Base-by-base conservation (phyloP, 2,888 invertebrate species). In the Synergus itoensis region DNA sequence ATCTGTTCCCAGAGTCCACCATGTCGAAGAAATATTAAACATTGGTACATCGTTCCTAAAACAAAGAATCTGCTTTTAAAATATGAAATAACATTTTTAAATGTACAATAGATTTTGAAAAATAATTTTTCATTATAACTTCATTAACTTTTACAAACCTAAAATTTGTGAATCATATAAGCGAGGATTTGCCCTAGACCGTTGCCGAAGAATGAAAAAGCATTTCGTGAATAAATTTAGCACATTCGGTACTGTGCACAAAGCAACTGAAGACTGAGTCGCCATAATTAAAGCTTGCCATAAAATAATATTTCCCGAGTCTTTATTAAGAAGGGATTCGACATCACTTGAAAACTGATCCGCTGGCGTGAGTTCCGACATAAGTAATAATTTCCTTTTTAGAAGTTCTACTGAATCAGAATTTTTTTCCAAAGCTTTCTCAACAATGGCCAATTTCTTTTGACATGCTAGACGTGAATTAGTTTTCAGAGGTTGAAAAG, bases 1-100 rank as follows among this genome's bases (percentile, higher is more conserved):
- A 97, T 94, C 87, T 95, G 95, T 92, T 97, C 97, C 93, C 95
- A 95, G 80, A 96, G 93, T 0, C 96, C 96, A 9, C 95, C 94
- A 88, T 96, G 96, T 77, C 95, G 94, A 28, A 96, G 89, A 88
- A 95, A 96, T 69, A 90, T 89, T 40, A 92, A 94, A 88, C 93
- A 94, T 89, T 93, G 94, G 83, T 94, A 93, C 75, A 94, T 86
- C 90, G 94, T 88, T 64, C 87, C 88, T 87, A 82, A 57, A 40
- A 64, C 43, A 43, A 43, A 43, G 36, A 14, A 14, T 48, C 18
- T 12, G 41, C 16, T 40, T n/a, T 60, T 60, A n/a, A 16, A 65
- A 48, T 4, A 62, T 11, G 1, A 41, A 57, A 60, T 21, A 9
- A 18, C 3, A 18, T 64, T 64, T 64, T 65, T 36, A 9, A 40